Conservation (phyloP, 2,113 vertebrate species). For the Pterocles orientalis region DNA sequence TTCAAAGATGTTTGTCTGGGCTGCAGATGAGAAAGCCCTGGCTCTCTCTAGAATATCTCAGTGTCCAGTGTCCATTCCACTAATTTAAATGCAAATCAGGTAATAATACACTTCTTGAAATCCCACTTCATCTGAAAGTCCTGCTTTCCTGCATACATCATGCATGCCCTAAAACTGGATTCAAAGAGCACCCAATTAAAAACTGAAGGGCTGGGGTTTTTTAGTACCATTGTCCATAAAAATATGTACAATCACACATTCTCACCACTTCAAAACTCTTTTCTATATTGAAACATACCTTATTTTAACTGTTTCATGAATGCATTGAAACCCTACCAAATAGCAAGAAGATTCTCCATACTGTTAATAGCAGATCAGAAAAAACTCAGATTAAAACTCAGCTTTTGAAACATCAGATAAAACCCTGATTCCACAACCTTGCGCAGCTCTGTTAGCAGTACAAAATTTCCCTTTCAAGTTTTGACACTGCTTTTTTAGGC, state of each 20-base stretch:
- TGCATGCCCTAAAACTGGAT: not conserved
- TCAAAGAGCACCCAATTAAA: not conserved
- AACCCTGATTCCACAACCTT: rapidly evolving
- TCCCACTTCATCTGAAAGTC: not conserved
- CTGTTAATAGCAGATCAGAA: not conserved
- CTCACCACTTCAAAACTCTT: not conserved
- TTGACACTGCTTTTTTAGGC: rapidly evolving
- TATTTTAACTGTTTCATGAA: not conserved
- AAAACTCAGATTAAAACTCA: not conserved
- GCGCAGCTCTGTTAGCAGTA: not conserved
- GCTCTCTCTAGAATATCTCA: not conserved
- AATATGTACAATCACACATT: not conserved
- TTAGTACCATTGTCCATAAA: not conserved
- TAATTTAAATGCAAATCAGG: constrained; percentile 33
- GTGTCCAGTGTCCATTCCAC: not conserved
- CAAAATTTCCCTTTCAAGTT: not conserved
- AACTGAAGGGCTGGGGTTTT: not conserved
- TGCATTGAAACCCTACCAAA: not conserved
- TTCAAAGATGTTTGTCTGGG: not conserved
- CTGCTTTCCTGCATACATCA: not conserved
- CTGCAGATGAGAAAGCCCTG: not conserved
- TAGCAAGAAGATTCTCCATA: not conserved
- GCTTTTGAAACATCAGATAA: not conserved
- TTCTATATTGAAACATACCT: not conserved
- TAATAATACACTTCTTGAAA: not conserved